phyloP scores from a whole-genome alignment of 92 coral and sea anemone species.

The Desmophyllum pertusum region DNA sequence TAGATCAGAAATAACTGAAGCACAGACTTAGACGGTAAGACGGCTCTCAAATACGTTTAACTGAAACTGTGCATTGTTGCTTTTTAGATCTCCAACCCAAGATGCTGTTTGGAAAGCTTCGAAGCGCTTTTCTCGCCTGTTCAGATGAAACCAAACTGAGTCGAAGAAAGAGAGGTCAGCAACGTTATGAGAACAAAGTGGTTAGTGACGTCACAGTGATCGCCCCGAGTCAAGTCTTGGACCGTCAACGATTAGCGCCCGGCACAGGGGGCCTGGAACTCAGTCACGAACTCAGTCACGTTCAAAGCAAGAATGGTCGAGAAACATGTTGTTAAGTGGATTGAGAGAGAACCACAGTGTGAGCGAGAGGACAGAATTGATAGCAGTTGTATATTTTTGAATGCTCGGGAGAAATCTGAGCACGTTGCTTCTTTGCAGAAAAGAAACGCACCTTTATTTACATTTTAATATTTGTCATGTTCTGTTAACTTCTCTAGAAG shows the following conservation, averaged over 20 bases:
- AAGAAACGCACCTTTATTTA: not conserved
- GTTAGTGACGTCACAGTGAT: not conserved
- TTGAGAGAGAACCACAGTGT: not conserved
- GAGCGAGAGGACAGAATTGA: not conserved
- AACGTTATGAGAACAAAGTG: not conserved
- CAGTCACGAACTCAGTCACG: not conserved
- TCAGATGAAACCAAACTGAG: conserved; percentile 56
- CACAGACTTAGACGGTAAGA: too few relatives aligned
- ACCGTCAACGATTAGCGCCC: not conserved
- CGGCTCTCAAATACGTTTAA: not conserved
- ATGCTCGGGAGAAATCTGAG: conserved; percentile 5
- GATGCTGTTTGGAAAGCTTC: conserved; percentile 84
- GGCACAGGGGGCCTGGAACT: not conserved
- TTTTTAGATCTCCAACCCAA: conserved; percentile 72
- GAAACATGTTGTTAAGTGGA: not conserved
- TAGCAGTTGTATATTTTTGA: conserved; percentile 1
- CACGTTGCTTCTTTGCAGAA: not conserved
- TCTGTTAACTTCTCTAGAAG: not conserved
- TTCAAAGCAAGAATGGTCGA: not conserved
- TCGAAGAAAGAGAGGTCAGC: not conserved
- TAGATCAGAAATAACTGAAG: not conserved
- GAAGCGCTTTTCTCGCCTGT: conserved; percentile 85
- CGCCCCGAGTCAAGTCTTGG: conserved; percentile 2
- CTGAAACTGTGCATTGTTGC: not conserved
- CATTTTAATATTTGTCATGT: not conserved